Evolutionary conservation across 2,113 vertebrate genomes (phyloP).

Genomic region (Dicrurus megarhynchus): DNA sequence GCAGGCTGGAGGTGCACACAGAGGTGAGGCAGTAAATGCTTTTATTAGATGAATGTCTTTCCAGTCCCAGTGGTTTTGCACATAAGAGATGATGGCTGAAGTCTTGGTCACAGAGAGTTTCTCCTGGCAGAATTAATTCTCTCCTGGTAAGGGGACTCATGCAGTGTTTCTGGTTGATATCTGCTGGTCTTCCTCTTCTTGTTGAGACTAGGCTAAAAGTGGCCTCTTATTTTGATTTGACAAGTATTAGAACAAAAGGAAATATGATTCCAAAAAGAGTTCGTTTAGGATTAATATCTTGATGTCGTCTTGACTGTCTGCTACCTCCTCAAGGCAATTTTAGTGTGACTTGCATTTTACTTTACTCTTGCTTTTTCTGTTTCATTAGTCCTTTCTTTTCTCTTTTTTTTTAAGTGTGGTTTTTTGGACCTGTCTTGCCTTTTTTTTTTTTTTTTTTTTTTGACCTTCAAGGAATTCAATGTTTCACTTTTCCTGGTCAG

Average conservation of each 20-base stretch:
- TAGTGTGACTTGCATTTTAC: neutral
- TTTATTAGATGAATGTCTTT: neutral
- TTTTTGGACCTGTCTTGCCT: neutral
- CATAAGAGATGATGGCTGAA: neutral
- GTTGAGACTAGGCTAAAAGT: neutral
- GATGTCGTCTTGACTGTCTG: neutral
- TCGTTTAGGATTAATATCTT: neutral
- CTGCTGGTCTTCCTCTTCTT: neutral
- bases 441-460: neutral
- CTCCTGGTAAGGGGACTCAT: neutral
- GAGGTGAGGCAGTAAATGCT: constrained; percentile 56
- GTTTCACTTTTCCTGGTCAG: neutral
- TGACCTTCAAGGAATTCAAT: neutral
- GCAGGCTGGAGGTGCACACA: constrained; percentile 64
- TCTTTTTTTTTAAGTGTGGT: neutral
- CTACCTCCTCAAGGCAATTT: neutral
- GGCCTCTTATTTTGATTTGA: neutral
- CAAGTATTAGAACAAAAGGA: neutral
- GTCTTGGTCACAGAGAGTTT: neutral
- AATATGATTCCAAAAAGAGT: neutral
- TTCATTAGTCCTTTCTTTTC: neutral
- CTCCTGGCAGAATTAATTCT: neutral
- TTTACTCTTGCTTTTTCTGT: neutral
- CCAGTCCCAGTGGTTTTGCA: neutral
- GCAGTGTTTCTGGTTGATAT: neutral